Conservation (phyloP, 2,797 vertebrate species). For the Limnodromus scolopaceus region DNA sequence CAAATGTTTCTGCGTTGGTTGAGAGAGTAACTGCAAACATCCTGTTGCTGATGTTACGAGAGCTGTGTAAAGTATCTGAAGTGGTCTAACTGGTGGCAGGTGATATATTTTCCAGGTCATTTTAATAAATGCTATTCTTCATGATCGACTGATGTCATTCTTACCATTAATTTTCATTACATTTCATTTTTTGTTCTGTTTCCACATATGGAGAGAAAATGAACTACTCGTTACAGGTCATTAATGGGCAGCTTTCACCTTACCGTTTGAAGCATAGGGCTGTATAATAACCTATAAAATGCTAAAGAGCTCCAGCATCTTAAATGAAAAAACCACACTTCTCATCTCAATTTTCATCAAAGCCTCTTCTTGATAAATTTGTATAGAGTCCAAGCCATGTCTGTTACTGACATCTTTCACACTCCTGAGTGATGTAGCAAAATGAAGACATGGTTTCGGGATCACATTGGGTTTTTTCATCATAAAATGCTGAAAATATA, state of each 20-base stretch:
- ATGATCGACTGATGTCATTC: background rate
- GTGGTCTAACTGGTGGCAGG: background rate
- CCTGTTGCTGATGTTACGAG: background rate
- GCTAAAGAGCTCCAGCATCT: background rate
- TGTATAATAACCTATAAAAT: background rate
- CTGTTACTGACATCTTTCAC: background rate
- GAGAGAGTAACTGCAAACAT: background rate
- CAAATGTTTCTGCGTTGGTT: background rate
- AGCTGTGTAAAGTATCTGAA: background rate
- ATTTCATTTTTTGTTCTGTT: background rate
- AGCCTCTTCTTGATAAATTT: background rate
- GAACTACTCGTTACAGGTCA: background rate
- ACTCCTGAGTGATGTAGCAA: background rate
- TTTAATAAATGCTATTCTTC: slow-evolving; percentile 27
- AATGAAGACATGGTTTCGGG: background rate
- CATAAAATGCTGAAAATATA: background rate
- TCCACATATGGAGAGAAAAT: background rate
- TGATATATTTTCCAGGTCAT: background rate
- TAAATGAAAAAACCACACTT: background rate
- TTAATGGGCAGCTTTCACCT: background rate
- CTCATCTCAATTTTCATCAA: background rate
- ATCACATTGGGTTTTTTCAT: background rate
- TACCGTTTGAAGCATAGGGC: background rate
- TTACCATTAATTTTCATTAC: background rate
- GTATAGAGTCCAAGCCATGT: background rate